A percentile compares a stretch with the other conserved stretches of the same genome.
phyloP scores from a whole-genome alignment of 1,140 invertebrate genomes.

The Papilio polytes region DNA sequence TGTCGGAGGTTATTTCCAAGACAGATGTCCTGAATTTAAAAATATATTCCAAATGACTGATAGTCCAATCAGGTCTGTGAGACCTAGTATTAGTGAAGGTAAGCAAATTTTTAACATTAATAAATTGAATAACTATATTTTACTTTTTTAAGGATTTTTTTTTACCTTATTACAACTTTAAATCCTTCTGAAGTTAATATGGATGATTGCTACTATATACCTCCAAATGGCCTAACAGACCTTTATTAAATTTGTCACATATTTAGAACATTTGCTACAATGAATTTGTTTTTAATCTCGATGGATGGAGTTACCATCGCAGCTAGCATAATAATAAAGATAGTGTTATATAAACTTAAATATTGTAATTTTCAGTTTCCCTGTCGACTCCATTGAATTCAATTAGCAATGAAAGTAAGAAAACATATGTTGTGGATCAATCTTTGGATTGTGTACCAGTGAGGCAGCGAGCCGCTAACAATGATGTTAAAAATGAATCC shows the following conservation, averaged over 20 bases:
- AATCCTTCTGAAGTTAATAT: no score
- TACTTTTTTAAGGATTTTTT: no score
- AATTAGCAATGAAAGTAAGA: slow-evolving; percentile 34
- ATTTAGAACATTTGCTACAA: no score
- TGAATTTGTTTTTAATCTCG: no score
- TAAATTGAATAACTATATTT: no score
- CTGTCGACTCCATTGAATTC: background rate
- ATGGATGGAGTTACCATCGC: no score
- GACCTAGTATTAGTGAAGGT: slow-evolving; percentile 68
- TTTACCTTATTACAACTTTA: no score
- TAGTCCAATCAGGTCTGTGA: slow-evolving; percentile 63
- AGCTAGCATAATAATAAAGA: no score
- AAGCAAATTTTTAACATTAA: slow-evolving; percentile 32
- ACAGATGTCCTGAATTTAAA: slow-evolving; percentile 67
- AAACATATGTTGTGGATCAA: slow-evolving; percentile 62
- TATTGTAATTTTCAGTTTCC: slow-evolving; percentile 19
- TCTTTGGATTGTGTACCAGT: slow-evolving; percentile 71
- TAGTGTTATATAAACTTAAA: background rate
- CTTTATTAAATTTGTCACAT: background rate
- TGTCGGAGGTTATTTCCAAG: slow-evolving; percentile 71
- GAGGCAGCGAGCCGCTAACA: slow-evolving; percentile 53
- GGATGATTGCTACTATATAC: no score
- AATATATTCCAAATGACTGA: slow-evolving; percentile 63
- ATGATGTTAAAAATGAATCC: slow-evolving; percentile 45
- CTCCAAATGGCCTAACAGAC: no score